A percentile compares a stretch with the other conserved stretches of the same genome.
These are phyloP conservation scores for Sceloporus undulatus DNA, from an alignment of 2,113 vertebrate species.

Conservation along the genomic window DNA sequence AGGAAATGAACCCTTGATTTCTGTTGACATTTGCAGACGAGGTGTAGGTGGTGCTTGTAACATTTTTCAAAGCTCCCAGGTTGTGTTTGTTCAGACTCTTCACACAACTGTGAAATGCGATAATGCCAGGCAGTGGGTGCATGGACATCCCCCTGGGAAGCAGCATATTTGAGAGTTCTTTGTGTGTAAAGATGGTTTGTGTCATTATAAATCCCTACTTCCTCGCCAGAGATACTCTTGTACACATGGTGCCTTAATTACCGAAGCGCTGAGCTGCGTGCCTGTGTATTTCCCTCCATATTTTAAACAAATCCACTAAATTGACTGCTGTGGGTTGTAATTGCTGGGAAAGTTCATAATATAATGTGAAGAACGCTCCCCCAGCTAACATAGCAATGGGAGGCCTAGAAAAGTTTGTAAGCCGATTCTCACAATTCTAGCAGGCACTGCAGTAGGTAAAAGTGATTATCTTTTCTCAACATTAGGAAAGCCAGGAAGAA, in stretches of 20 bases:
- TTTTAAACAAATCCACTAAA: background rate
- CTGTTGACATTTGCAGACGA: conserved; percentile 49
- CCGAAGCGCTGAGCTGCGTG: background rate
- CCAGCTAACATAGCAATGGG: background rate
- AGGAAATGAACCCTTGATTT: conserved; percentile 42
- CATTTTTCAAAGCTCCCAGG: conserved; percentile 2
- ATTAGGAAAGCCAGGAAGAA: background rate
- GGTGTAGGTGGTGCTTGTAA: conserved; percentile 41
- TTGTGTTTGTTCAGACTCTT: conserved; percentile 24
- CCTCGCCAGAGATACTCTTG: fast-evolving
- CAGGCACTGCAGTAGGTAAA: background rate
- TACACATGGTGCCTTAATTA: fast-evolving
- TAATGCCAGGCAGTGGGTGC: conserved; percentile 16
- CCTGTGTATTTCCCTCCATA: fast-evolving
- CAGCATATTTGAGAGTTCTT: background rate
- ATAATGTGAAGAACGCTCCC: background rate
- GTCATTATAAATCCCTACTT: background rate
- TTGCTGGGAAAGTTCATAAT: background rate
- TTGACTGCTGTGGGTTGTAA: fast-evolving
- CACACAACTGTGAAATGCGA: conserved; percentile 14
- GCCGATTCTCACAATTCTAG: background rate
- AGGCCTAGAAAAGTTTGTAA: background rate
- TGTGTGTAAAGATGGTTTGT: background rate
- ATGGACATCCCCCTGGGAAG: conserved; percentile 31
- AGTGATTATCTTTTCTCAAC: background rate